Base-by-base conservation (phyloP, 2,797 vertebrate species). In the Coranthus polyacanthus region DNA sequence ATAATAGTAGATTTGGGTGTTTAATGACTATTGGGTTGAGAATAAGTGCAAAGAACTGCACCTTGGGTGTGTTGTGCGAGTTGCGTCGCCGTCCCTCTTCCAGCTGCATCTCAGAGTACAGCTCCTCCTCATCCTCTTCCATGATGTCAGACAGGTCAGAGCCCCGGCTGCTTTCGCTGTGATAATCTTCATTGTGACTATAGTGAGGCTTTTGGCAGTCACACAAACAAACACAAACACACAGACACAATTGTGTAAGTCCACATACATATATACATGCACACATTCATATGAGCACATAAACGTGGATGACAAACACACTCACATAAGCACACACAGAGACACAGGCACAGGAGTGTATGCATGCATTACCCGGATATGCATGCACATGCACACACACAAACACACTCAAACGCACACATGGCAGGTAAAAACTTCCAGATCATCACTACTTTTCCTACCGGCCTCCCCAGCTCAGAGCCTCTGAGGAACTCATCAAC, bases 81-180 rank as follows among this genome's bases (percentile, higher is more conserved):
- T 95, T 97, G 83, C 96, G 92, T 69, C 96, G 88, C 34, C 95
- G 95, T 57, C 96, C 96, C 3, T 97, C 97, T 82, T 98, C 97
- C 89, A 96, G 94, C 89, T 98, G 96, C 96, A 98, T 98, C 92
- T 99, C 97, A 0, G 96, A 98, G 93, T 95, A 97, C 17, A 99
- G 94, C 87, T 99, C 98, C 78, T 99, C 98, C 92, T 99, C 98
- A 10, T 99, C 98, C 87, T 99, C 98, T 88, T 99, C 98, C 96
- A 98, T 95, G 86, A 99, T 99, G 92, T 99, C 98, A 0, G 98
- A 99, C 68, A 99, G 92, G 92, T 99, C 97, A 0, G 97, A 99
- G 46, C 98, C 97, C 11, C 96, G 94, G 91, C 98, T 99, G 94
- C 98, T 99, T 81, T 99, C 97, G 0, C 96, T 98, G 57, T 97